Base-by-base conservation (phyloP, 1,140 invertebrate genomes). In the Araneus ventricosus region DNA sequence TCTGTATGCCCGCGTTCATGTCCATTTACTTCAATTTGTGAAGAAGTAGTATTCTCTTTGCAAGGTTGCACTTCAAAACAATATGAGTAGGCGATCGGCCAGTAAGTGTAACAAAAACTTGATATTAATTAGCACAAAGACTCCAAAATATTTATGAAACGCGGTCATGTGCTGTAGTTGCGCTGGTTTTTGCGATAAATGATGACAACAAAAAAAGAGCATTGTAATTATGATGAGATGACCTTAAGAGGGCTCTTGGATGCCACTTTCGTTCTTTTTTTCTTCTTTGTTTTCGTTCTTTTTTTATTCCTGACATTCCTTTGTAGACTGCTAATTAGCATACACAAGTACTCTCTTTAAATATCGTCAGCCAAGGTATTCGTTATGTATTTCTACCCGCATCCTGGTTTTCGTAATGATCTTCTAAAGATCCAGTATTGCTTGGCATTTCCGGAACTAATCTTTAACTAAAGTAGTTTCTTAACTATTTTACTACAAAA, bases 211-310 rank as follows among this genome's bases (percentile, higher is more conserved):
- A 27, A 82, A 82, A 82, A 82, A 82, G 24, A 41, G 20, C 80
- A 45, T 45, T 22, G 39, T 14, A 82, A 82, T 52, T 82, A 82
- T 27, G 80, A 37, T 34, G 14, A 75, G 41, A 52, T 45, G 80
- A 52, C 80, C 80, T 82, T 82, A 82, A 41, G 10, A 82, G 22
- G 24, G 39, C 27, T 82, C 80, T 37, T 37, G 75, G 75, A 80
- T 80, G 17, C 75, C 37, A 80, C 39, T 82, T 82, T 30, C 37
- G 6, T 14, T 27, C 70, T 20, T 22, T 75, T 37, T 75, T 14
- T 75, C 37, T 63, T 4, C 20, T 79, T 30, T 30, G 7, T 30
- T 20, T 52, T 52, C 45, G 45, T 52, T 52, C 10, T 79, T 37
- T 41, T 82, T 45, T 30, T 22, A 22, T 82, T 82, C 27, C 24